Base-by-base conservation (phyloP, 2,888 invertebrate species). In the Norana najaformis region DNA sequence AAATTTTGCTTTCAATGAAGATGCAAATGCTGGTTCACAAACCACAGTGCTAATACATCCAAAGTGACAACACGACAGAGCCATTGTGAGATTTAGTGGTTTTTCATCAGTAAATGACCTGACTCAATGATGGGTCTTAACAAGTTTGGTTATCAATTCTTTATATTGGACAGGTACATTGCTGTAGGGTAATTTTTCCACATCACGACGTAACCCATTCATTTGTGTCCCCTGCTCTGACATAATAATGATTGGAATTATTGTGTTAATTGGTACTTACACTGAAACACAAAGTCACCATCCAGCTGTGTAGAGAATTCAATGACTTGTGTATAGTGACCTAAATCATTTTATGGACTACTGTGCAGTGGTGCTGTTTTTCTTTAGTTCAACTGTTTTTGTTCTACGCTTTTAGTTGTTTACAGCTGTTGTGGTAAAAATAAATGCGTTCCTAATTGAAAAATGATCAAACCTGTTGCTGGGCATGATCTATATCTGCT, bases 401-500 rank as follows among this genome's bases (percentile, higher is more conserved):
- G 3, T 14, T 47, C 13, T 16, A 11, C 11, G 69, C 8, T 69
- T 30, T 69, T 69, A n/a, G 8, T 69, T 41, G n/a, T 69, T 69
- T 69, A n/a, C 69, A 11, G 69, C 30, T 1, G 1, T 69, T 69
- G 69, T 69, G 8, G n/a, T 69, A n/a, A 69, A 69, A 69, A 69
- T 69, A 8, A 2, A n/a, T 1, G 69, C 11, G 30, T n/a, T 69
- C n/a, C 8, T n/a, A 30, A 23, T 53, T 30, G 30, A 30, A 53
- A 53, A 53, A 53, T 83, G 35, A 85, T 36, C 85, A 85, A 37
- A 85, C 85, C 85, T 85, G 85, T 37, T 36, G 85, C 18, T 85
- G 85, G 23, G 85, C 18, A 6, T 18, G 35, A 35, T 85, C 85
- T 36, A 85, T 23, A 85, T 85, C 36, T 37, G 37, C 36, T 36